A percentile compares a stretch with the other conserved stretches of the same genome.
These are phyloP conservation scores for Lasiurus borealis DNA, from an alignment of 2,113 vertebrate genomes.

Conservation along the genomic window DNA sequence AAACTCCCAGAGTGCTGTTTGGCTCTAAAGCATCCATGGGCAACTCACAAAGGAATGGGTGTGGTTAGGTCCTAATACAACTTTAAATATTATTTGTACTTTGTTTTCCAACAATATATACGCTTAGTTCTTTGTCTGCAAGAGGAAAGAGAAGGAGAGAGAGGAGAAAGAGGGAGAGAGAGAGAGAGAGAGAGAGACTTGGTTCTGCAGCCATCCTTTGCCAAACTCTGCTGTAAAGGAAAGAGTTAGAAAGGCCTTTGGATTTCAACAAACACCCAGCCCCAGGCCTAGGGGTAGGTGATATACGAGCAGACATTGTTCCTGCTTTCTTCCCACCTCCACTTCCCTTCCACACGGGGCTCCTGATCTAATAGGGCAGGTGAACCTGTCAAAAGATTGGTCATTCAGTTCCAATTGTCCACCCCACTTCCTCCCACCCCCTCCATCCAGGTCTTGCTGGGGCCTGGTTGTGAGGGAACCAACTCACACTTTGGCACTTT, in stretches of 20 bases:
- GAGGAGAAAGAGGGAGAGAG: not conserved
- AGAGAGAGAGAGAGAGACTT: not conserved
- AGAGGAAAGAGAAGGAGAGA: not conserved
- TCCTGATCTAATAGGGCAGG: not conserved
- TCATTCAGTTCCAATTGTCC: not conserved
- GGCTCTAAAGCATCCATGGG: not conserved
- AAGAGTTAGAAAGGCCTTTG: not conserved
- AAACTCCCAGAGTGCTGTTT: not conserved
- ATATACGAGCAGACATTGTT: not conserved
- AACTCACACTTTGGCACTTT: too few relatives aligned
- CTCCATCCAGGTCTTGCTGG: not conserved
- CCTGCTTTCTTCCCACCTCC: not conserved
- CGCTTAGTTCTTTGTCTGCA: not conserved
- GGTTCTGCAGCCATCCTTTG: not conserved
- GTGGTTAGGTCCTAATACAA: not conserved
- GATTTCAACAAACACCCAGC: not conserved
- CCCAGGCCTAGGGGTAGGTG: too few relatives aligned
- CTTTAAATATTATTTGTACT: not conserved
- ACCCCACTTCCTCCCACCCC: not conserved
- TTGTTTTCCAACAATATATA: not conserved
- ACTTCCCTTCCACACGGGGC: too few relatives aligned
- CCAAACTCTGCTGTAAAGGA: not conserved
- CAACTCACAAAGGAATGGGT: not conserved
- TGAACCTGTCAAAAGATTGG: not conserved
- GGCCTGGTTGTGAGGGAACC: not conserved